Percentiles rank a stretch among this genome's conserved stretches.
Conservation (phyloP, 1,140 invertebrate genomes). For the Trissolcus basalis region DNA sequence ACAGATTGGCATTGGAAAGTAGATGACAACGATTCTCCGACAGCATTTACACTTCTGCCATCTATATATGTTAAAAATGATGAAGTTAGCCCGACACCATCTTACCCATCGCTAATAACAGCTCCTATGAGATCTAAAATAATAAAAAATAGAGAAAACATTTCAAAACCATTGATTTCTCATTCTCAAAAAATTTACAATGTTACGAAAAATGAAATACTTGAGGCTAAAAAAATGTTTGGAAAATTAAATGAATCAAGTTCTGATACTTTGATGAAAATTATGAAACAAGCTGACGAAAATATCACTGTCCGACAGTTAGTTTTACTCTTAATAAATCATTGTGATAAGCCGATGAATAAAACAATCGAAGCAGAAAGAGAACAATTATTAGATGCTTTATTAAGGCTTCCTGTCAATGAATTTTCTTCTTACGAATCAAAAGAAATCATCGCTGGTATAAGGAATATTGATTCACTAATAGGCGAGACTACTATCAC, state of each 20-base stretch:
- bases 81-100: constrained; percentile 58
- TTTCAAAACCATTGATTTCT: too few species aligned
- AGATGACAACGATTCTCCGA: constrained; percentile 69
- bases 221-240: constrained; percentile 84
- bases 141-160: constrained; percentile 16
- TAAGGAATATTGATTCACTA: constrained; percentile 66
- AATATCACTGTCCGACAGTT: constrained; percentile 85
- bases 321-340: constrained; percentile 84
- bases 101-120: constrained; percentile 43
- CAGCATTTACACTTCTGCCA: constrained; percentile 70
- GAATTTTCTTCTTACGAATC: constrained; percentile 70
- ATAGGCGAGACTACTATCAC: constrained; percentile 43
- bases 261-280: constrained; percentile 83
- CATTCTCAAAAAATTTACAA: constrained; percentile 44
- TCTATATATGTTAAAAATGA: constrained; percentile 60
- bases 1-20: constrained; percentile 67
- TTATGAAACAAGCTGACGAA: constrained; percentile 87
- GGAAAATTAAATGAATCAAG: constrained; percentile 85
- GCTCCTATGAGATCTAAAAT: constrained; percentile 13
- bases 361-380: constrained; percentile 81
- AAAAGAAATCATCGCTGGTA: constrained; percentile 64
- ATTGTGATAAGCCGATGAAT: constrained; percentile 81
- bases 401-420: constrained; percentile 79
- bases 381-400: constrained; percentile 81
- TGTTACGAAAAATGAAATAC: constrained; percentile 75